These are phyloP conservation scores for Rhabdornis inornatus DNA, from an alignment of 2,113 vertebrate species.

Conservation along the genomic window DNA sequence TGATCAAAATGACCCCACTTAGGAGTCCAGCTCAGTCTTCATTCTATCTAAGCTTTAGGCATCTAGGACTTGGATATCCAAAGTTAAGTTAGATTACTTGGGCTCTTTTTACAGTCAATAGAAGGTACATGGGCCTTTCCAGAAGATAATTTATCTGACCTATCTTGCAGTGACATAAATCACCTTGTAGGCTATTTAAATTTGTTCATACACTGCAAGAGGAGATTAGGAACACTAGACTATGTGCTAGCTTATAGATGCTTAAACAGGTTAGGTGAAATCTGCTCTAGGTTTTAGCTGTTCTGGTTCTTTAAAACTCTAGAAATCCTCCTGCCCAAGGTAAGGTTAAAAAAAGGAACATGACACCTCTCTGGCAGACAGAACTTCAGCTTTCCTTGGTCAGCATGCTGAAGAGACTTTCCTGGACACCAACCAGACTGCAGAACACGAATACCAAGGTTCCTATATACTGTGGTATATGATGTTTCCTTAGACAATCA, in stretches of 20 bases:
- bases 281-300: background rate
- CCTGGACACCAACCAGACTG: background rate
- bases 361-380: background rate
- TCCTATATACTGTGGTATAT: background rate
- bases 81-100: background rate
- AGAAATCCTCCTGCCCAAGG: background rate
- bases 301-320: background rate
- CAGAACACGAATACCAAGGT: background rate
- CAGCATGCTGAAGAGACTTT: background rate
- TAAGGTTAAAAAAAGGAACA: background rate
- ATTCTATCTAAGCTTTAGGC: background rate
- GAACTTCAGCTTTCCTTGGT: background rate
- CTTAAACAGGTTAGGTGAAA: background rate
- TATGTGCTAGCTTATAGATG: background rate
- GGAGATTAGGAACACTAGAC: background rate
- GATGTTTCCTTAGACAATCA: background rate
- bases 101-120: background rate
- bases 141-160: background rate
- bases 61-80: background rate
- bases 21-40: background rate
- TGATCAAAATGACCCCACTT: background rate
- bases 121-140: background rate
- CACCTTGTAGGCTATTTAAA: background rate
- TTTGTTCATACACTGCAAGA: background rate
- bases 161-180: background rate